Evolutionary conservation across 1,140 invertebrate species (phyloP), one percentile per base, ranked within the genome.

Genomic region (Batillaria attramentaria): DNA sequence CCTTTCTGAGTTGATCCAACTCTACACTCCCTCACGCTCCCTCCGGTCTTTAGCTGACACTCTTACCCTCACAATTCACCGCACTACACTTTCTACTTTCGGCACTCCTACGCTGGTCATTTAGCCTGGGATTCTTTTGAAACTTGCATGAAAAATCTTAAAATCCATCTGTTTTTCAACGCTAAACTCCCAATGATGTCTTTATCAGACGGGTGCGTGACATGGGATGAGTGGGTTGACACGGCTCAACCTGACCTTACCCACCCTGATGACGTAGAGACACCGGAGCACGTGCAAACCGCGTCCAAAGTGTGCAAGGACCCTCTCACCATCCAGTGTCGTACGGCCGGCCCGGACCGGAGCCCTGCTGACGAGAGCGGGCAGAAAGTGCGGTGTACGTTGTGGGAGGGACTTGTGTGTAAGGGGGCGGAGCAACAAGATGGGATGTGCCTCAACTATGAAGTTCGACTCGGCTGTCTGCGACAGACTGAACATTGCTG

Each of bases 381-480:
- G 35, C 91, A 96, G 65, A 93, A 95, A 84, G 94, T 95, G 0
- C 93, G 94, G 65, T 97, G 96, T 85, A 94, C 93, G 83, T 85
- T 96, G 39, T 93, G 95, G 85, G 91, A 92, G 43, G 95, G 95
- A 1, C 90, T 97, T 0, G 86, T 93, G 10, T 97, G 95, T 86
- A 87, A 92, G 28, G 86, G 89, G n/a, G 72, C 39, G 31, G 65
- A 86, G 43, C 84, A 85, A 72, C 72, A 82, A 8, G 83, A 75
- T 1, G 77, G 82, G 4, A 35, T 78, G 33, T 90, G 89, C 65
- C 83, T 82, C 65, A 86, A 90, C 79, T 90, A 89, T 74, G 88
- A 88, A 82, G 86, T 84, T 39, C 77, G 89, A 66, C 84, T 90
- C 31, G 86, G 85, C 13, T 90, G 89, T 77, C 79, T 87, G 62